Evolutionary conservation across 2,888 invertebrate genomes (phyloP), one percentile per base, ranked within the genome.

Genomic region (Mythimna loreyi): DNA sequence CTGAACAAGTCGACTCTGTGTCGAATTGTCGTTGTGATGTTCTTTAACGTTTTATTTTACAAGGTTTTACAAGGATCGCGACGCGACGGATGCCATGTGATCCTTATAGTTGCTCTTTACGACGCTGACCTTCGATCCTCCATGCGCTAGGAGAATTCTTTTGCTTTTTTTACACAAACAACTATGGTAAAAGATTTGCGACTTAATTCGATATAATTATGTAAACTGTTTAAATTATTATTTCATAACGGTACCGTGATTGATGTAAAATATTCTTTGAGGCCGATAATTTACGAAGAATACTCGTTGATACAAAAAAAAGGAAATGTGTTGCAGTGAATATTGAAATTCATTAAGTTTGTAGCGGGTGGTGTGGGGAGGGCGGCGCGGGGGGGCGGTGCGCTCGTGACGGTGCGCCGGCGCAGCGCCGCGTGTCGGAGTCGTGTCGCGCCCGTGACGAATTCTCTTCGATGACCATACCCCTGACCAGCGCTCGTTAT

Each of bases 1-100:
- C 88, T 89, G 89, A 89, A 87, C 89, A 92, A 89, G 90, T 89
- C 93, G 92, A 90, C 88, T 88, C 93, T 94, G 95, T 95, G 93
- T 93, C 95, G 93, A 95, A 95, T 95, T 87, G 93, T 86, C 89
- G 91, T 86, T 88, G 86, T 86, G 89, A 88, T 90, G 89, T 87
- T 90, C 88, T 88, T 87, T 82, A 85, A 87, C 85, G 85, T 90
- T 91, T 91, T 90, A 90, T 92, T 93, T 92, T 92, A 89, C 87
- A 88, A 91, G 90, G 90, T 92, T 93, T 92, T 92, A 89, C 87
- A 88, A 91, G 90, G 90, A 90, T 89, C 87, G 87, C 82, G 86
- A 85, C 81, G 85, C 82, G 86, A 85, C 81, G 85, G 86, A 75
- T 73, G 67, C 72, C 76, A 68, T 74, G 72, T 81, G 75, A 80